These are phyloP conservation scores for Lutraria rhynchaena DNA, from an alignment of 1,140 invertebrate species.

Conservation along the genomic window DNA sequence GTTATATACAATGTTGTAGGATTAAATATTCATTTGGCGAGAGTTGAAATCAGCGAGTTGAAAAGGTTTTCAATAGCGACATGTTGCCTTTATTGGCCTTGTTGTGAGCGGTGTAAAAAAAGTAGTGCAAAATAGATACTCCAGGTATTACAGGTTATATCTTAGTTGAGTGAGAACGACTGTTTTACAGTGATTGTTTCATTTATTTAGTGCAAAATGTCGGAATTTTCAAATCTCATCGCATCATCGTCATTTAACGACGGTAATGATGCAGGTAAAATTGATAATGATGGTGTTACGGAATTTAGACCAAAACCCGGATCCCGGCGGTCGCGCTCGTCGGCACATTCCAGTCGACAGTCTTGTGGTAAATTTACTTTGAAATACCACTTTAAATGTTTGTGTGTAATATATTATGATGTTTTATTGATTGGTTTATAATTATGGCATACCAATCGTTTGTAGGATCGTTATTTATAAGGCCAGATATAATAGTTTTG, in stretches of 20 bases:
- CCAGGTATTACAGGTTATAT: conserved; percentile 10
- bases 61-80: conserved; percentile 16
- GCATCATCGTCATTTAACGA: conserved; percentile 40
- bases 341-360: background rate
- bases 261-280: conserved; percentile 16
- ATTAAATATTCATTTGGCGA: conserved; percentile 36
- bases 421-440: too few relatives aligned
- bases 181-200: too few relatives aligned
- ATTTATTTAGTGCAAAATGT: conserved; percentile 3
- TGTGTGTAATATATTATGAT: too few relatives aligned
- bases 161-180: too few relatives aligned
- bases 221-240: conserved; percentile 53
- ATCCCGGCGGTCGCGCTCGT: conserved; percentile 32
- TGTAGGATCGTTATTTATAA: too few relatives aligned
- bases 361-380: conserved; percentile 26
- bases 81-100: too few relatives aligned
- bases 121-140: too few relatives aligned
- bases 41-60: conserved; percentile 22
- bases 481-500: too few relatives aligned
- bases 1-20: conserved; percentile 16
- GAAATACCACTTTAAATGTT: too few relatives aligned
- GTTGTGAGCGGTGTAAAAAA: too few relatives aligned
- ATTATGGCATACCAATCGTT: too few relatives aligned
- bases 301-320: conserved; percentile 50
- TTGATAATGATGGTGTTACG: conserved; percentile 13